Percentiles rank a stretch among this genome's conserved stretches.
These are phyloP conservation scores for Drosophila insularis DNA, from an alignment of 1,140 invertebrate genomes.

Conservation along the genomic window DNA sequence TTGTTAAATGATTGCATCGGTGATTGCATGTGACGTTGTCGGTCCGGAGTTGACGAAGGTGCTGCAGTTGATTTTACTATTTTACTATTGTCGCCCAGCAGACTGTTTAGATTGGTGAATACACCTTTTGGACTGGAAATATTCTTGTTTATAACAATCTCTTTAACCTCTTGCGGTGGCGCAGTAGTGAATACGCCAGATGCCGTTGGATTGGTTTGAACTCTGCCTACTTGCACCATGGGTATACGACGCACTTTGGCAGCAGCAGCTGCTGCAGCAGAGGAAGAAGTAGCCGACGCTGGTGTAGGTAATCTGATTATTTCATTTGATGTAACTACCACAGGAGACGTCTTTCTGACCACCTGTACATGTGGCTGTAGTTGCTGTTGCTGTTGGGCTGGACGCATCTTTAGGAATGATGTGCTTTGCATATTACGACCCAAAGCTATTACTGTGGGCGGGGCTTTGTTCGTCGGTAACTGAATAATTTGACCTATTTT, in stretches of 20 bases:
- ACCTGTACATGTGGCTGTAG: conserved; percentile 35
- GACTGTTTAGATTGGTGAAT: conserved; percentile 72
- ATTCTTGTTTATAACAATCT: conserved; percentile 78
- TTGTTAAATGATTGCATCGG: conserved; percentile 42
- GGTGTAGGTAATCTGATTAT: neutral
- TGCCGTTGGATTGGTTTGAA: conserved; percentile 9
- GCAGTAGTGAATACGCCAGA: conserved; percentile 32
- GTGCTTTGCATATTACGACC: conserved; percentile 54
- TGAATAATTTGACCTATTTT: conserved; percentile 61
- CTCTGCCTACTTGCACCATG: conserved; percentile 41
- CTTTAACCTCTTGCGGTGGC: conserved; percentile 65
- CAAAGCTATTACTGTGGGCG: conserved; percentile 53
- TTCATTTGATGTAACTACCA: neutral
- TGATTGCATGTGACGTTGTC: conserved; percentile 8
- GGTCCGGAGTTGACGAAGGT: conserved; percentile 26
- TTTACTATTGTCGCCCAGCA: conserved; percentile 48
- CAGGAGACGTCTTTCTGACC: conserved; percentile 12
- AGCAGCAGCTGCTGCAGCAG: neutral
- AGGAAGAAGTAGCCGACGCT: conserved; percentile 8
- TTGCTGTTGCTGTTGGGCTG: neutral
- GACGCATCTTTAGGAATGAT: conserved; percentile 55
- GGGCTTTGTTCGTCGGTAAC: conserved; percentile 41
- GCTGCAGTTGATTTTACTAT: neutral
- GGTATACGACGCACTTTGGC: conserved; percentile 48
- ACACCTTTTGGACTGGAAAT: conserved; percentile 72